Evolutionary conservation across 2,797 vertebrate species (phyloP).

Genomic region (Mormyrus hasselquistii): DNA sequence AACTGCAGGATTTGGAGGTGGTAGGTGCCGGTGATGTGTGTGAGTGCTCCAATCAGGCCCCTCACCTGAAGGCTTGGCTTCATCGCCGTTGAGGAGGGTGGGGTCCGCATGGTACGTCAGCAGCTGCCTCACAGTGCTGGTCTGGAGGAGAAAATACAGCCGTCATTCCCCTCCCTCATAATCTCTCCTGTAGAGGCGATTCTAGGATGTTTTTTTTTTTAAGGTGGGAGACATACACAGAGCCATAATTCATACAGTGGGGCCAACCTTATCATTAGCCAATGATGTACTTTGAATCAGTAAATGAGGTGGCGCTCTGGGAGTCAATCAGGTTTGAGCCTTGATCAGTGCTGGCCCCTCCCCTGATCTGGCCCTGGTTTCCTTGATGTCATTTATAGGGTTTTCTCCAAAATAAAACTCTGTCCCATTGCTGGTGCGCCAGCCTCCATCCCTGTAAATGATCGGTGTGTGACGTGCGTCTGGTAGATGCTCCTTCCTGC

Average conservation of each 20-base stretch:
- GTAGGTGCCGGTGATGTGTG: neutral
- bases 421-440: neutral
- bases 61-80: slow-evolving; percentile 88
- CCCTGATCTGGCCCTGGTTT: neutral
- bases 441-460: neutral
- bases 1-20: neutral
- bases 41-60: neutral
- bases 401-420: neutral
- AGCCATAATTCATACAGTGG: neutral
- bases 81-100: slow-evolving; percentile 78
- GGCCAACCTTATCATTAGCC: neutral
- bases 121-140: slow-evolving; percentile 78
- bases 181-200: neutral
- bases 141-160: slow-evolving; percentile 57
- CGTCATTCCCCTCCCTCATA: neutral
- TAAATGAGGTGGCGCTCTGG: neutral
- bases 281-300: neutral
- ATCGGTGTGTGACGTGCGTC: neutral
- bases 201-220: neutral
- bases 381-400: neutral
- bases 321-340: neutral
- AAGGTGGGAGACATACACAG: neutral
- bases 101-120: slow-evolving; percentile 77
- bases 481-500: neutral
- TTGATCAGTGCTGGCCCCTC: neutral